Percentiles rank a stretch among this genome's conserved stretches.
phyloP scores from a whole-genome alignment of 2,888 invertebrate genomes.

The Heliconius sara region DNA sequence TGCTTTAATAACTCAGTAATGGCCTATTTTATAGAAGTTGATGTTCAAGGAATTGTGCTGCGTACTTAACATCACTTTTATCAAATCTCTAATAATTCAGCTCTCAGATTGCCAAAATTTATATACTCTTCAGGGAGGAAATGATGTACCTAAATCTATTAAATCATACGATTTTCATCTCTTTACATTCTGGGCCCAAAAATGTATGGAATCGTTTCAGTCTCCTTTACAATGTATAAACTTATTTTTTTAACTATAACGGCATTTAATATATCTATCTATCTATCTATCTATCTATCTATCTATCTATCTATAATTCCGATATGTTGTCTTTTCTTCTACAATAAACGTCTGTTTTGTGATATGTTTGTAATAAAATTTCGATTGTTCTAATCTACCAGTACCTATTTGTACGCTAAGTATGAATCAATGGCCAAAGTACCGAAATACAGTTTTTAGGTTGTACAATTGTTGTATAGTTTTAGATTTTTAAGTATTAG shows the following conservation, averaged over 20 bases:
- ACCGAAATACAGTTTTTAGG: slow-evolving; percentile 73
- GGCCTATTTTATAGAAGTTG: too few species aligned
- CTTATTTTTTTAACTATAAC: slow-evolving; percentile 48
- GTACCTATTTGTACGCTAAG: slow-evolving; percentile 33
- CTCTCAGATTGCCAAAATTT: too few species aligned
- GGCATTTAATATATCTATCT: slow-evolving; percentile 12
- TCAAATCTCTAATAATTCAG: too few species aligned
- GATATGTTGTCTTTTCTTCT: not conserved
- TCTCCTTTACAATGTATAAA: slow-evolving; percentile 50
- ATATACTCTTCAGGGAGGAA: too few species aligned
- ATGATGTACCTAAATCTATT: too few species aligned
- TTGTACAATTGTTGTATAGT: slow-evolving; percentile 76
- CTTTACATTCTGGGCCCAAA: too few species aligned
- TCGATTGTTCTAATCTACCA: not conserved
- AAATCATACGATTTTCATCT: too few species aligned
- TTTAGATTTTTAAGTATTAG: slow-evolving; percentile 51
- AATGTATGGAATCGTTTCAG: too few species aligned
- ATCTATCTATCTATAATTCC: not conserved
- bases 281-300: not conserved
- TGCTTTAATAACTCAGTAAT: too few species aligned
- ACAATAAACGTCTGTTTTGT: not conserved
- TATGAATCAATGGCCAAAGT: slow-evolving; percentile 75
- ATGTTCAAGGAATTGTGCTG: too few species aligned
- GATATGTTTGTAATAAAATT: not conserved
- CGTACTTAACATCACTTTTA: too few species aligned